Evolutionary conservation across 2,797 vertebrate species (phyloP).

Genomic region (Sebastes hubbsi): DNA sequence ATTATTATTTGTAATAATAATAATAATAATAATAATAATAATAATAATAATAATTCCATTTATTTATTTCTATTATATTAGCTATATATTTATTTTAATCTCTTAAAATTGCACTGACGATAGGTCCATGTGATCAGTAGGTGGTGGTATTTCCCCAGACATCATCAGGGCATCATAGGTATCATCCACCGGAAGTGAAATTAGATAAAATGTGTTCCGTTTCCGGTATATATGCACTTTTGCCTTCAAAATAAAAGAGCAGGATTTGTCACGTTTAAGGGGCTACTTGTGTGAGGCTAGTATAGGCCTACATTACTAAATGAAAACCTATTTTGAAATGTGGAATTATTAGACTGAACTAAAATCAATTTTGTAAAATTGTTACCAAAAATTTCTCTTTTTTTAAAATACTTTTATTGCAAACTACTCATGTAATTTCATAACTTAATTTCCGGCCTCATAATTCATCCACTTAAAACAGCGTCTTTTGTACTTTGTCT

Average conservation of each 20-base stretch:
- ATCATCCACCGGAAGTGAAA: background rate
- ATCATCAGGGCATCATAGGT: no score
- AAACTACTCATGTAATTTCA: no score
- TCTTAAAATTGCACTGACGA: background rate
- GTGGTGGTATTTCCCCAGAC: slow-evolving; percentile 27
- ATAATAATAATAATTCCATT: background rate
- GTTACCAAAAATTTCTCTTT: no score
- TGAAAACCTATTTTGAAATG: background rate
- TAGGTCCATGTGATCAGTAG: background rate
- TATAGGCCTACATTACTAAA: background rate
- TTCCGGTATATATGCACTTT: background rate
- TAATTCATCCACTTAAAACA: no score
- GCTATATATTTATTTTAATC: background rate
- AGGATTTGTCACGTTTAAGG: background rate
- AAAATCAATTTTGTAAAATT: background rate
- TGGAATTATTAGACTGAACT: background rate
- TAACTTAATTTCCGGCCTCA: no score
- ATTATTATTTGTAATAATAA: no score
- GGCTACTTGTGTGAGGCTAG: background rate
- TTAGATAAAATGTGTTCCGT: background rate
- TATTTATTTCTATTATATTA: background rate
- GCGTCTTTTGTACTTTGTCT: no score
- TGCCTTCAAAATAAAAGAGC: slow-evolving; percentile 35
- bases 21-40: no score
- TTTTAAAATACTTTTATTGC: no score